phyloP scores from a whole-genome alignment of 2,113 vertebrate species.

The Cryptotis parvus region DNA sequence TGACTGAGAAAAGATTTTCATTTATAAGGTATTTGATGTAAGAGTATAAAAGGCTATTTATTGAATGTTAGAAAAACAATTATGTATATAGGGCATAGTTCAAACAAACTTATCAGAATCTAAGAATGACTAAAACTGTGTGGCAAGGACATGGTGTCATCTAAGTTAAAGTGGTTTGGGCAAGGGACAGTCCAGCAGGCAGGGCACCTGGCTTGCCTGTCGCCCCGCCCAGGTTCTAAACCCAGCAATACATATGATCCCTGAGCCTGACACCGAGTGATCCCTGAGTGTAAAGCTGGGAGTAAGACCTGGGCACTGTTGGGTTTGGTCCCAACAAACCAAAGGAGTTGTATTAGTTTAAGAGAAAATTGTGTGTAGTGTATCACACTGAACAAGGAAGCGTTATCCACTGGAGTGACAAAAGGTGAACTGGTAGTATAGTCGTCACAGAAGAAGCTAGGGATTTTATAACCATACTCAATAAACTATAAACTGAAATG shows the following conservation, averaged over 20 bases:
- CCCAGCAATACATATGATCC: no score
- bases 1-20: neutral
- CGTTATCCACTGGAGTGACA: neutral
- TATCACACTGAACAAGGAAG: neutral
- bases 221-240: no score
- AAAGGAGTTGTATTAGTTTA: neutral
- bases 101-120: neutral
- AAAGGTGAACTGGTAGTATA: neutral
- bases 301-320: no score
- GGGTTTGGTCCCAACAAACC: no score
- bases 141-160: neutral
- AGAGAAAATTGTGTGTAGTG: neutral
- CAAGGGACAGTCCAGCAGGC: no score
- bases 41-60: neutral
- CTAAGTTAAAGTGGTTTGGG: neutral
- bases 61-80: neutral
- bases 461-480: neutral
- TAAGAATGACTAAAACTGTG: constrained; percentile 33
- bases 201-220: no score
- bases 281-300: no score
- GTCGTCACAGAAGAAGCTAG: no score
- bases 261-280: no score
- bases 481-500: neutral
- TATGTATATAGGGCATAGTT: neutral
- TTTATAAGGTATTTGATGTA: neutral